These are phyloP conservation scores for Acrocyrtus sp. DNA, from an alignment of 2,888 invertebrate species.

Conservation along the genomic window DNA sequence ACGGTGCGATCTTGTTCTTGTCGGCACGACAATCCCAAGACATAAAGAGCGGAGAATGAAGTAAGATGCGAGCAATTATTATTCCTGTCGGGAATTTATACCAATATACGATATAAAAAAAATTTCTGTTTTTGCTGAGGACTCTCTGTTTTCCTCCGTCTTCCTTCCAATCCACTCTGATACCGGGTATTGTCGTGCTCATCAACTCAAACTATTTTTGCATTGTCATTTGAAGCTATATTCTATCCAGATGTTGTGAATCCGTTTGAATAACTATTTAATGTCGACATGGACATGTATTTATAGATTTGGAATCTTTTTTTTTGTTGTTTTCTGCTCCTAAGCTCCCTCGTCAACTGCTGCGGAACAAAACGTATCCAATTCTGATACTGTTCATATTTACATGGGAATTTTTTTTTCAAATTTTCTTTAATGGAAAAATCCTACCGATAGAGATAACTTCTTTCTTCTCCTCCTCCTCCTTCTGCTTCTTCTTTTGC, in stretches of 20 bases:
- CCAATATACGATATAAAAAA: too few species aligned
- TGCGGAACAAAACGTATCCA: too few species aligned
- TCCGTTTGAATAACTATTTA: conserved; percentile 61
- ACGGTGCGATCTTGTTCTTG: too few species aligned
- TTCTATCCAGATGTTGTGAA: conserved; percentile 63
- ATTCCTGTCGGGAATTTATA: too few species aligned
- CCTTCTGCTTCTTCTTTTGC: conserved; percentile 7
- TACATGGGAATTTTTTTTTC: too few species aligned
- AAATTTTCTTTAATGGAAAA: too few species aligned
- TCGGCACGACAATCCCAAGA: too few species aligned
- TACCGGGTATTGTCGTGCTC: background rate
- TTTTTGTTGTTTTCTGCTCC: too few species aligned
- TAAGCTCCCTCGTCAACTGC: too few species aligned
- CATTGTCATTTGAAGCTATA: conserved; percentile 57
- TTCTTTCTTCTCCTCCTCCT: conserved; percentile 47
- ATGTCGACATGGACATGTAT: conserved; percentile 63
- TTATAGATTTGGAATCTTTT: conserved; percentile 64
- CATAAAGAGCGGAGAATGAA: too few species aligned
- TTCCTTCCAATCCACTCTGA: background rate
- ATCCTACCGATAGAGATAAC: too few species aligned
- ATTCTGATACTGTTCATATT: too few species aligned
- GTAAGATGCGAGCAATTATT: conserved; percentile 56
- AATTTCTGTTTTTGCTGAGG: conserved; percentile 7
- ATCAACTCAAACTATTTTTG: background rate
- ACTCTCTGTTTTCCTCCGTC: background rate